Conservation (phyloP, 2,888 invertebrate genomes). For the Heliconius ismenius region DNA sequence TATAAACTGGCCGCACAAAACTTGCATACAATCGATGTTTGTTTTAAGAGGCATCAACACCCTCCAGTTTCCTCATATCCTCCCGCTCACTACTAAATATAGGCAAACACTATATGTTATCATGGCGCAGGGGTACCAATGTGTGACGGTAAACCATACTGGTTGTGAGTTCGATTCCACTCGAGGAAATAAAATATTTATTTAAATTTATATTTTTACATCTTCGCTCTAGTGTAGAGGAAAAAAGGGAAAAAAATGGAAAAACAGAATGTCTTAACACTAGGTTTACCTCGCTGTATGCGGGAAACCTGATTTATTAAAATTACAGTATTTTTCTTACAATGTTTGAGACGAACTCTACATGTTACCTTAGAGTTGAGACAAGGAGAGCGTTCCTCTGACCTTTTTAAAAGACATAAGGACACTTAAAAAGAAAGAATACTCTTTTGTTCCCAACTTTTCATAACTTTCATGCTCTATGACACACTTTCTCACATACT, state of each 20-base stretch:
- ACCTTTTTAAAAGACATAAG: constrained; percentile 4
- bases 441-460: not conserved
- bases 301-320: not conserved
- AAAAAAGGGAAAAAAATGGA: too few species aligned
- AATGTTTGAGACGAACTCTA: not conserved
- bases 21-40: not conserved
- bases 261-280: too few species aligned
- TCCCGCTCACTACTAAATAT: not conserved
- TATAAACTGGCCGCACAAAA: not conserved
- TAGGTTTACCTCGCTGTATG: too few species aligned
- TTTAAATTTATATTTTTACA: too few species aligned
- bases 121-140: too few species aligned
- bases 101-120: not conserved
- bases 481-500: constrained; percentile 6
- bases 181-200: too few species aligned
- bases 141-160: too few species aligned
- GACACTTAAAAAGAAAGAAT: not conserved
- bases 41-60: constrained; percentile 6
- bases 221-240: too few species aligned
- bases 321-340: not conserved
- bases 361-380: not conserved
- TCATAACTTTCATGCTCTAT: not conserved
- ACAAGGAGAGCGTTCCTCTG: not conserved
- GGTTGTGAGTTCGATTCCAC: too few species aligned
- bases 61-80: not conserved